Evolutionary conservation across 1,140 invertebrate genomes (phyloP), one percentile per base, ranked within the genome.

Genomic region (Luehdorfia chinensis): DNA sequence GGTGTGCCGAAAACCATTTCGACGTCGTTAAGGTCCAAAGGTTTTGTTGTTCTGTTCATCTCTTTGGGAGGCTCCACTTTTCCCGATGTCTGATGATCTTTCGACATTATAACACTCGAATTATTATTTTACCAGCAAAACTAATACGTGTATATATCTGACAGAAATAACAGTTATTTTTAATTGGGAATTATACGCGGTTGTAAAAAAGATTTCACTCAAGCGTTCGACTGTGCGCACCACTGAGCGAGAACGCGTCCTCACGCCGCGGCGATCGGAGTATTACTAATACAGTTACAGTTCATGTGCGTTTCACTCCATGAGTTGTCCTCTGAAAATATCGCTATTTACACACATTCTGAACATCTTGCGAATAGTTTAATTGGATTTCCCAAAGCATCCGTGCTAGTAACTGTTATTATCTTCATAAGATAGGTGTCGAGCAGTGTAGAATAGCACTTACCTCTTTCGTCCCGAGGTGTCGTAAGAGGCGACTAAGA

Each of bases 1-100:
- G 73, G 72, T 5, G 28, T 73, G 1, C 78, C 78, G 37, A 83
- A 83, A 31, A 83, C 59, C 72, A 70, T 72, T 13, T 83, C 76
- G 0, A 83, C 50, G 19, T 70, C 71, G 41, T 64, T 59, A 15
- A 63, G 25, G 31, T 73, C 64, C 14, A 70, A n/a, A 9, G 59
- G 46, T 36, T 60, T 61, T 0, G 53, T 16, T 14, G 50, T 43
- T 4, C 39, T 54, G 7, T 50, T 28, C 4, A 12, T 45, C n/a
- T 54, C 47, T 27, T 60, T 62, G 1, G 28, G 45, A 11, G 31
- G 23, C 44, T 52, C 53, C 19, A 56, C 49, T 50, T 60, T 63
- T 13, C 59, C 47, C 16, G 57, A 37, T 45, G 50, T 70, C 27
- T 27, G 47, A 8, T 47, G 37, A 33, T 52, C 39, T 2, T 55